A percentile compares a stretch with the other conserved stretches of the same genome.
These are phyloP conservation scores for Darwinula stevensoni DNA, from an alignment of 2,888 invertebrate species.

Conservation along the genomic window DNA sequence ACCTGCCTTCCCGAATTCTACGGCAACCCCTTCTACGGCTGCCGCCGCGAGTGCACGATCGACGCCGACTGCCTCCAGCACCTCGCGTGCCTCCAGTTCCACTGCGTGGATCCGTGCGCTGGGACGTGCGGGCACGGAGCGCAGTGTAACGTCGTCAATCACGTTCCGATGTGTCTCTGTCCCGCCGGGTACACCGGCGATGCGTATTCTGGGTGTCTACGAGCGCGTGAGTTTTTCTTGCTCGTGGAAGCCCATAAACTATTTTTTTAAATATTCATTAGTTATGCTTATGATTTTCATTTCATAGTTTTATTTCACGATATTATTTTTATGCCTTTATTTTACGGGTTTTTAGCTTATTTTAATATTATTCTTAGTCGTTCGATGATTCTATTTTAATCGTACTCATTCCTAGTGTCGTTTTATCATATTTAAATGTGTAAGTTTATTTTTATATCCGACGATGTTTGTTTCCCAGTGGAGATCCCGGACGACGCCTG, in stretches of 20 bases:
- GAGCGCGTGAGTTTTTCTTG: no score
- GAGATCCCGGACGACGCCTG: conserved; percentile 22
- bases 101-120: conserved; percentile 7
- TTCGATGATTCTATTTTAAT: background rate
- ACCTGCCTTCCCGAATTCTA: conserved; percentile 9
- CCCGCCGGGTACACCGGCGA: conserved; percentile 10
- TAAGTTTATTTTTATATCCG: background rate
- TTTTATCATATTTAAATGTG: background rate
- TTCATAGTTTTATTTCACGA: no score
- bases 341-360: no score
- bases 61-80: conserved; percentile 13
- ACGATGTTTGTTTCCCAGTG: conserved; percentile 6
- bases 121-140: conserved; percentile 11
- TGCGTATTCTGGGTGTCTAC: conserved; percentile 10
- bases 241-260: no score
- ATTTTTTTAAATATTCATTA: no score
- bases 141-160: conserved; percentile 10
- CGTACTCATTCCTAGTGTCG: background rate
- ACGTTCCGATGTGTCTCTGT: conserved; percentile 11
- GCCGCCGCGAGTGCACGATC: no score
- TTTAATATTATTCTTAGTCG: no score
- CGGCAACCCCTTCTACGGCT: no score
- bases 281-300: no score
- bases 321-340: conserved; percentile 7
- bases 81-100: conserved; percentile 11